Percentiles rank a stretch among this genome's conserved stretches.
These are phyloP conservation scores for Arctocebus calabarensis DNA, from an alignment of 2,797 vertebrate genomes.

Conservation along the genomic window DNA sequence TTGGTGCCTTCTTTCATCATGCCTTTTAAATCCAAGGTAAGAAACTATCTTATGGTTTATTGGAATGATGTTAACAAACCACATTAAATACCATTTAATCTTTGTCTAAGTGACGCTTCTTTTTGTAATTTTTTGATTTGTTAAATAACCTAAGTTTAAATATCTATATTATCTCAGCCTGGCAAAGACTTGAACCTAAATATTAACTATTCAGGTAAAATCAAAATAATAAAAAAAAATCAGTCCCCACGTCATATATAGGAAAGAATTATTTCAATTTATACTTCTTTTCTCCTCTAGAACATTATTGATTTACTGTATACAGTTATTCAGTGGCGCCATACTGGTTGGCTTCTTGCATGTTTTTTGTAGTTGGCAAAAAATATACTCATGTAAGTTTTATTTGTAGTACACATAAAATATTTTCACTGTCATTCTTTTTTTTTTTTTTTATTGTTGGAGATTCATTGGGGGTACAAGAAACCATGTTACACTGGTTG, in stretches of 20 bases:
- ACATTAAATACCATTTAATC: slow-evolving; percentile 48
- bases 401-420: slow-evolving; percentile 30
- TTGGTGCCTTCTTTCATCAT: slow-evolving; percentile 93
- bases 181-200: slow-evolving; percentile 39
- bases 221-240: slow-evolving; percentile 61
- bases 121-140: slow-evolving; percentile 53
- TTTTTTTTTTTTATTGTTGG: too few species aligned
- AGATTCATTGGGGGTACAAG: too few species aligned
- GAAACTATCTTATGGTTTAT: slow-evolving; percentile 73
- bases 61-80: slow-evolving; percentile 46
- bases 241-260: background rate
- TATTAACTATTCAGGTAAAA: slow-evolving; percentile 58
- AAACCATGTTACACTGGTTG: too few species aligned
- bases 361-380: slow-evolving; percentile 22
- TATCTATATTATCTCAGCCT: slow-evolving; percentile 33
- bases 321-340: background rate
- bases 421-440: slow-evolving; percentile 38
- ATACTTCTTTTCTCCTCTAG: slow-evolving; percentile 17
- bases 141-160: slow-evolving; percentile 55
- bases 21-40: slow-evolving; percentile 95
- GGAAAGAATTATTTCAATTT: slow-evolving; percentile 49
- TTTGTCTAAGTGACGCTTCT: slow-evolving; percentile 51
- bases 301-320: background rate
- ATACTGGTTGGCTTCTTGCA: background rate
- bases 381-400: background rate